These are phyloP conservation scores for Erythrolamprus reginae DNA, from an alignment of 2,113 vertebrate genomes.

Conservation along the genomic window DNA sequence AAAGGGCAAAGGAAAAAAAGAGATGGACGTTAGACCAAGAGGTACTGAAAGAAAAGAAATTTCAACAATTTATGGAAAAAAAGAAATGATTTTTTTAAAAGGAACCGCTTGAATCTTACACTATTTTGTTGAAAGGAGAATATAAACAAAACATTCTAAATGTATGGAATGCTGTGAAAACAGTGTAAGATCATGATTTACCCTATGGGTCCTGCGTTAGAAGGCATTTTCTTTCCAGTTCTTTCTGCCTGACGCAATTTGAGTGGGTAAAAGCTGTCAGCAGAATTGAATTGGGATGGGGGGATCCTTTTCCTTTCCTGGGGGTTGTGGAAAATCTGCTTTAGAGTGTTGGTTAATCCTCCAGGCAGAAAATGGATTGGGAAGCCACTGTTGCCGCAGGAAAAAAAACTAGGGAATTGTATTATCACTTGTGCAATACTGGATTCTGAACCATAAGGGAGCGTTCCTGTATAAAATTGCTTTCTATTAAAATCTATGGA, in stretches of 20 bases:
- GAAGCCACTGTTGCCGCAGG: not conserved
- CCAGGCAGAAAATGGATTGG: not conserved
- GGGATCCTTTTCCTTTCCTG: not conserved
- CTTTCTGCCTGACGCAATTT: not conserved
- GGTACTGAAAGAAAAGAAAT: too few relatives aligned
- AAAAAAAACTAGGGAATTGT: not conserved
- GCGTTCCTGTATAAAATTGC: not conserved
- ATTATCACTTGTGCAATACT: not conserved
- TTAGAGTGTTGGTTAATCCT: not conserved
- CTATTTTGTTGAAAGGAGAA: slow-evolving; percentile 20
- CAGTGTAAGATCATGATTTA: slow-evolving; percentile 27
- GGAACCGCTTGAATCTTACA: not conserved
- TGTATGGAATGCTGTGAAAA: slow-evolving; percentile 44
- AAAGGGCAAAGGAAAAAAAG: too few relatives aligned
- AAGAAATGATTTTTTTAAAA: too few relatives aligned
- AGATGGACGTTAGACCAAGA: too few relatives aligned
- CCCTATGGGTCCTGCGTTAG: slow-evolving; percentile 18
- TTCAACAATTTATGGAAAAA: too few relatives aligned
- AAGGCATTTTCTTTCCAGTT: slow-evolving; percentile 46
- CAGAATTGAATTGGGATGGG: not conserved
- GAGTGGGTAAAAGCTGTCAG: not conserved
- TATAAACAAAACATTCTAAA: slow-evolving; percentile 31
- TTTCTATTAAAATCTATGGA: not conserved
- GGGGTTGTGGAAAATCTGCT: not conserved
- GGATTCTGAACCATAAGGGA: not conserved